A percentile compares a stretch with the other conserved stretches of the same genome.
phyloP scores from a whole-genome alignment of 2,888 invertebrate genomes.

The Phengaris arion region DNA sequence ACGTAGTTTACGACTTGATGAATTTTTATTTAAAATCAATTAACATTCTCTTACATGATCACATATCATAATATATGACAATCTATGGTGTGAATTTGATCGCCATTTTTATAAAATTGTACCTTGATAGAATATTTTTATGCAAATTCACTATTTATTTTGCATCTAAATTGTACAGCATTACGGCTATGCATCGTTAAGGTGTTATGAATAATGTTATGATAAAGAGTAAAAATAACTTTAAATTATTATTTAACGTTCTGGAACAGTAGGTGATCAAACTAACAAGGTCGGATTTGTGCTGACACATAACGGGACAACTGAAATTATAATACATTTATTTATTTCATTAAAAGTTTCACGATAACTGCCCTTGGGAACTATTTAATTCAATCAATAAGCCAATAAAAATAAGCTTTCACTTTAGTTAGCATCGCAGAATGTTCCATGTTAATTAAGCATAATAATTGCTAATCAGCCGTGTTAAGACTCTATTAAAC shows the following conservation, averaged over 20 bases:
- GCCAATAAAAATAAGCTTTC: background rate
- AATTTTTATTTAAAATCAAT: conserved; percentile 37
- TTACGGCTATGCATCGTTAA: conserved; percentile 13
- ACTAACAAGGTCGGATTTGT: background rate
- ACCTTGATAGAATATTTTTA: conserved; percentile 20
- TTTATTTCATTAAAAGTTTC: background rate
- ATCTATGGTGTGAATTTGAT: conserved; percentile 16
- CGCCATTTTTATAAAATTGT: conserved; percentile 4
- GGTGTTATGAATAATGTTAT: conserved; percentile 4
- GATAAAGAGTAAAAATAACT: conserved; percentile 6
- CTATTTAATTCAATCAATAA: background rate
- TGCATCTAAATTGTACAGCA: conserved; percentile 23
- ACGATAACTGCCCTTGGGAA: background rate
- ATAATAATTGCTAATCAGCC: conserved; percentile 11
- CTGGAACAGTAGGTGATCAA: background rate
- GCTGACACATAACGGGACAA: background rate
- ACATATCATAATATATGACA: conserved; percentile 19
- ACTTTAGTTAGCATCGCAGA: background rate
- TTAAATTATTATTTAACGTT: background rate
- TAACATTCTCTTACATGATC: conserved; percentile 31
- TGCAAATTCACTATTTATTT: conserved; percentile 21
- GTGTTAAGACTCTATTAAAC: conserved; percentile 23
- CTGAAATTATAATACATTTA: background rate
- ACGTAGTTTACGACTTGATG: conserved; percentile 37
- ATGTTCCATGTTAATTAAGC: conserved; percentile 15